Base-by-base conservation (phyloP, 2,113 vertebrate species). In the Corvus hawaiiensis region DNA sequence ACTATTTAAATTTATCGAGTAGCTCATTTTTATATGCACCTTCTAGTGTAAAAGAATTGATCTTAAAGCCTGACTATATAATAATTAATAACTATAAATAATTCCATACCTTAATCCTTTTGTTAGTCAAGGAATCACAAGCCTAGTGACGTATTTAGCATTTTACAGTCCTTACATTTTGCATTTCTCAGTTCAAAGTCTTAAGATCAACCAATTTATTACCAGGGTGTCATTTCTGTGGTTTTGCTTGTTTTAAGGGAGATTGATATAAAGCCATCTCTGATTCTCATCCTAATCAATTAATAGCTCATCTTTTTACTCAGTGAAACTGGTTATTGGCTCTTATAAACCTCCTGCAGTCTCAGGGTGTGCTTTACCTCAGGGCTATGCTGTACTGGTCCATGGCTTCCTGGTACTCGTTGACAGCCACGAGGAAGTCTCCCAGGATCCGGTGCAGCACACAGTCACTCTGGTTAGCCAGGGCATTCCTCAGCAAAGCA, bases 301-400 rank as follows among this genome's bases (percentile, higher is more conserved):
- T 4, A 54, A 9, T 0, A 19, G 62, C 49, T 94, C 44, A 28
- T 13, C 8, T 35, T 49, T 46, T 52, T 1, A 37, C 43, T 35
- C 18, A 59, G n/a, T 10, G 24, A 6, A 51, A 56, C 3, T 51
- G 43, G 16, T 73, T 5, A 17, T 1, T 48, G 27, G 13, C 35
- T 89, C 10, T 39, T 9, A 6, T 0, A 32, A 33, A 12, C 1
- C 44, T 1, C 3, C 8, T 20, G 35, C 46, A 35, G 10, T 0
- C 6, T 17, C 48, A 15, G 62, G 32, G 43, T 5, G 28, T 80
- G 46, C 35, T 24, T 96, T 98, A 99, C 99, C 99, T 99, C 7
- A 99, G 97, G 5, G 99, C 99, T 73, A 99, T 99, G 58, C 99
- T 99, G 96, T 99, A 99, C 98, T 99, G 99, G 97, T 99, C 99